Percentiles rank a stretch among this genome's conserved stretches.
These are phyloP conservation scores for Euwallacea fornicatus DNA, from an alignment of 1,140 invertebrate genomes.

Conservation along the genomic window DNA sequence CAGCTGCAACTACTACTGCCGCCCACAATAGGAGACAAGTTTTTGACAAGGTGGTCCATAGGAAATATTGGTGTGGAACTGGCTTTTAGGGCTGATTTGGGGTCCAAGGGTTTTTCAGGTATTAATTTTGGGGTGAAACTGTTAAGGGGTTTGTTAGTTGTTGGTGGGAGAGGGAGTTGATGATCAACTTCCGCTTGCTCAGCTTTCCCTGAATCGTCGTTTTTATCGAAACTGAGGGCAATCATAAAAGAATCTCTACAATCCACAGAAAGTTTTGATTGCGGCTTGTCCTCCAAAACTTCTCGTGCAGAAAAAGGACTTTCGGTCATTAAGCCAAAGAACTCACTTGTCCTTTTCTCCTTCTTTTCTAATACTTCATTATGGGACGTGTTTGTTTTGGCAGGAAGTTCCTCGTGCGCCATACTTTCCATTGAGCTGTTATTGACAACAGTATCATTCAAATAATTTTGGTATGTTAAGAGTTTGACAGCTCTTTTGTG, in stretches of 20 bases:
- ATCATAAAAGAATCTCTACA: slow-evolving; percentile 41
- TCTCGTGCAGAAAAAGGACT: not conserved
- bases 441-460: not conserved
- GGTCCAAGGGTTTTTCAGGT: not conserved
- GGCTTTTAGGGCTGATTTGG: slow-evolving; percentile 2
- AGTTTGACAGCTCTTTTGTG: slow-evolving; percentile 44
- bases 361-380: slow-evolving; percentile 6
- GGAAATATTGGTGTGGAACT: slow-evolving; percentile 14
- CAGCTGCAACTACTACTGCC: not conserved
- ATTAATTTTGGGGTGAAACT: slow-evolving; percentile 11
- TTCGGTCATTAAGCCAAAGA: slow-evolving; percentile 22
- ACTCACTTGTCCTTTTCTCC: slow-evolving; percentile 25
- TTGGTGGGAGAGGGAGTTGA: no score
- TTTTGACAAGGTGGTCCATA: not conserved
- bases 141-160: not conserved
- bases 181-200: no score
- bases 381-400: not conserved
- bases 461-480: slow-evolving; percentile 42
- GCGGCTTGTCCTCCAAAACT: slow-evolving; percentile 1
- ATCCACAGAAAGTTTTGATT: not conserved
- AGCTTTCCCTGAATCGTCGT: slow-evolving; percentile 5
- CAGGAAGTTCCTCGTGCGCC: not conserved
- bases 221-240: slow-evolving; percentile 38
- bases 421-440: not conserved
- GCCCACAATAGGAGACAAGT: slow-evolving; percentile 21